Conservation (phyloP, 2,888 invertebrate genomes). For the Rhingia rostrata region DNA sequence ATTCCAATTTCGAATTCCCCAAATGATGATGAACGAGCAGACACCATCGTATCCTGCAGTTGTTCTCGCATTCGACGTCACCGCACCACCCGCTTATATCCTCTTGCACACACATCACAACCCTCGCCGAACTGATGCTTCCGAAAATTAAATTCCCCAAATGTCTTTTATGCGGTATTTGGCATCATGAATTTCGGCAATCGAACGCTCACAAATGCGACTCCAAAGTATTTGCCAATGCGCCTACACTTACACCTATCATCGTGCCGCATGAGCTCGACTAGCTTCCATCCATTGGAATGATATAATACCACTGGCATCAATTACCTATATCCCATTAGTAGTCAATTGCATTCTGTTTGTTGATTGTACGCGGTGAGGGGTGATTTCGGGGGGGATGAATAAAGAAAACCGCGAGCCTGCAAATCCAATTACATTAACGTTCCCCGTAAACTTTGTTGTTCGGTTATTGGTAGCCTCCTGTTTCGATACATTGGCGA, state of each 20-base stretch:
- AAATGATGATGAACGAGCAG: slow-evolving; percentile 55
- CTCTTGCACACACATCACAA: background rate
- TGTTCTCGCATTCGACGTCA: background rate
- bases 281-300: background rate
- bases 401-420: slow-evolving; percentile 47
- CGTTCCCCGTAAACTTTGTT: slow-evolving; percentile 22
- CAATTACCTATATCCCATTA: slow-evolving; percentile 62
- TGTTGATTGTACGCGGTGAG: slow-evolving; percentile 15
- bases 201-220: slow-evolving; percentile 5
- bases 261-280: background rate
- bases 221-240: background rate
- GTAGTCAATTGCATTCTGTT: slow-evolving; percentile 64
- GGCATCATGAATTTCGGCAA: slow-evolving; percentile 52
- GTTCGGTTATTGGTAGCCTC: background rate
- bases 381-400: background rate
- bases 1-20: slow-evolving; percentile 59
- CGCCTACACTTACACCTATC: slow-evolving; percentile 9
- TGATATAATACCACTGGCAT: slow-evolving; percentile 4
- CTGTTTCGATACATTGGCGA: background rate
- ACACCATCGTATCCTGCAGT: slow-evolving; percentile 34
- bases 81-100: background rate
- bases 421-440: slow-evolving; percentile 62
- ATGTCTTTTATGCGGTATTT: slow-evolving; percentile 65
- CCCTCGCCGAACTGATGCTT: slow-evolving; percentile 7
- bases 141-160: slow-evolving; percentile 67